phyloP scores from a whole-genome alignment of 2,888 invertebrate genomes.

The Metopia argyrocephala region DNA sequence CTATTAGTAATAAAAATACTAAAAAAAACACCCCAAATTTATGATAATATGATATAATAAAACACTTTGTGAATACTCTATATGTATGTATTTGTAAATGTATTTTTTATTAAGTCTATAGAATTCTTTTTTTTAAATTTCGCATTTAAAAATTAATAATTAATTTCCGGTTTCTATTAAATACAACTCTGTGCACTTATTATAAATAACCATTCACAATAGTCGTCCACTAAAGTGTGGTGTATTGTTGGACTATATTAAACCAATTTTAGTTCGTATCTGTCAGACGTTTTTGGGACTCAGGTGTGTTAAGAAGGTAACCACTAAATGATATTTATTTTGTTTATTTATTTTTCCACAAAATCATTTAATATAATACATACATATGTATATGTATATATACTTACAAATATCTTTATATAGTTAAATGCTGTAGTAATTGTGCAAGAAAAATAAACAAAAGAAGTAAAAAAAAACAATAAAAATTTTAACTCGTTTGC shows the following conservation, averaged over 20 bases:
- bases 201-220: slow-evolving; percentile 43
- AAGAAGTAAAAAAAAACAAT: slow-evolving; percentile 38
- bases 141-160: background rate
- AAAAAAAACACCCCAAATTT: too few relatives aligned
- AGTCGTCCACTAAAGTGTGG: background rate
- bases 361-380: slow-evolving; percentile 48
- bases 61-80: too few relatives aligned
- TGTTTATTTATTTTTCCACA: slow-evolving; percentile 40
- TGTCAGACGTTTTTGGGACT: slow-evolving; percentile 68
- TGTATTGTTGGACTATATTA: slow-evolving; percentile 13
- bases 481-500: slow-evolving; percentile 64
- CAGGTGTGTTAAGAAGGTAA: slow-evolving; percentile 70
- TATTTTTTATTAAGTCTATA: too few relatives aligned
- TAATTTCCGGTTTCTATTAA: slow-evolving; percentile 18
- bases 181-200: slow-evolving; percentile 31
- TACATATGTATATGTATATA: slow-evolving; percentile 2
- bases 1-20: too few relatives aligned
- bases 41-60: too few relatives aligned
- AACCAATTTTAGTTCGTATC: slow-evolving; percentile 43
- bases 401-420: background rate
- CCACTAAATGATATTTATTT: slow-evolving; percentile 45
- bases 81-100: too few relatives aligned
- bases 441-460: slow-evolving; percentile 61
- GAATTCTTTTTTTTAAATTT: too few relatives aligned
- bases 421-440: slow-evolving; percentile 39